Evolutionary conservation across 2,888 invertebrate species (phyloP).

Genomic region (Girardia tigrina): DNA sequence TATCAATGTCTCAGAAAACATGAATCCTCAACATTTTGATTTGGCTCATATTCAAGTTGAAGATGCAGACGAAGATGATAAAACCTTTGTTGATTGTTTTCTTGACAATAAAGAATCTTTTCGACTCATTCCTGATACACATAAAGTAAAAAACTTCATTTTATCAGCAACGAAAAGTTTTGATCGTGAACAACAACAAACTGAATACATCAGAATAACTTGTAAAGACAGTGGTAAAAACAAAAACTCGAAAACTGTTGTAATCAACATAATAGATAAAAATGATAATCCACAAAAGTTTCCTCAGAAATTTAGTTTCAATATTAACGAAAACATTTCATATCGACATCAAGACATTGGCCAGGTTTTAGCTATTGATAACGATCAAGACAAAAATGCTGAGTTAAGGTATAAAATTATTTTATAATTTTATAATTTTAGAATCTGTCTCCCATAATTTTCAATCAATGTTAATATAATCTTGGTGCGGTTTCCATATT

Average conservation of each 20-base stretch:
- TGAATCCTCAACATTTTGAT: too few species aligned
- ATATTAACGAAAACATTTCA: not conserved
- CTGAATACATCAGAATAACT: not conserved
- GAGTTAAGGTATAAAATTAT: not conserved
- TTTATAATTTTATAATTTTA: too few species aligned
- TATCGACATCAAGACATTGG: constrained; percentile 3
- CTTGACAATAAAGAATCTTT: too few species aligned
- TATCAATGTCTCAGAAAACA: too few species aligned
- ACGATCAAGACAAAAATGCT: not conserved
- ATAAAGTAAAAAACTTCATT: constrained; percentile 2
- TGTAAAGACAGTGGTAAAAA: not conserved
- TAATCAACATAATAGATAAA: not conserved
- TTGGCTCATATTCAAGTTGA: too few species aligned
- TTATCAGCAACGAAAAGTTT: constrained; percentile 2
- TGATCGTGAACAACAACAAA: not conserved
- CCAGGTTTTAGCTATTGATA: not conserved
- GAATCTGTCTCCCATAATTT: too few species aligned
- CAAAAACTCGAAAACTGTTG: not conserved
- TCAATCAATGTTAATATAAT: too few species aligned
- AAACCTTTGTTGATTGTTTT: too few species aligned
- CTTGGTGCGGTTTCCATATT: too few species aligned
- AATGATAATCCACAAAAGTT: constrained; percentile 18
- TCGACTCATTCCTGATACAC: not conserved
- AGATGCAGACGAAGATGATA: too few species aligned
- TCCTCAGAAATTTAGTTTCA: not conserved